Evolutionary conservation across 53 echinoderm and acorn worm species (phyloP).

Genomic region (Paracentrotus lividus): DNA sequence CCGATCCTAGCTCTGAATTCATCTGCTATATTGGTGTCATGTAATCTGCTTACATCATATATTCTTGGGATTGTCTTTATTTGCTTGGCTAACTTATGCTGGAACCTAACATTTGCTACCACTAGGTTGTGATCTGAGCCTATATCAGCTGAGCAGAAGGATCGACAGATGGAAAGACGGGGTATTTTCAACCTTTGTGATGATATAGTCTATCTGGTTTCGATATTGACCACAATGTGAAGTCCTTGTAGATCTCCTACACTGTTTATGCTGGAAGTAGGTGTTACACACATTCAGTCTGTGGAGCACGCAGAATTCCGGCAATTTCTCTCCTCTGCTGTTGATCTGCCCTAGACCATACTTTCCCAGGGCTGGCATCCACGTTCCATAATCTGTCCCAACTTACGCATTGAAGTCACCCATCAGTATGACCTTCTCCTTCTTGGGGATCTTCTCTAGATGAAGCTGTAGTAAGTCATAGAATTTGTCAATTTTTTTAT

Average conservation of each 20-base stretch:
- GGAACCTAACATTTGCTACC: neutral
- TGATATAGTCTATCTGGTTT: constrained; percentile 64
- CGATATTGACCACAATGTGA: constrained; percentile 39
- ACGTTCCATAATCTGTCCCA: constrained; percentile 38
- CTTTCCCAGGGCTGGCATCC: constrained; percentile 46
- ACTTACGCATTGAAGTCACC: constrained; percentile 64
- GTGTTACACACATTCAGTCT: constrained; percentile 39
- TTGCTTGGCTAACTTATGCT: neutral
- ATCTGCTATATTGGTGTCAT: neutral
- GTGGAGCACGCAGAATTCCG: constrained; percentile 48
- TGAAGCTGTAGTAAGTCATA: too few species aligned
- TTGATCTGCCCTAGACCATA: constrained; percentile 63
- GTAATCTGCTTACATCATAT: neutral
- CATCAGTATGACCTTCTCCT: neutral
- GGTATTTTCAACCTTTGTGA: constrained; percentile 6
- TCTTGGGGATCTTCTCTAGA: too few species aligned
- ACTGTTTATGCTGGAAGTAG: constrained; percentile 40
- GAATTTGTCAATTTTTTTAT: neutral
- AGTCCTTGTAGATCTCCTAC: constrained; percentile 47
- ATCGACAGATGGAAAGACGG: constrained; percentile 25
- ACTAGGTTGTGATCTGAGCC: constrained; percentile 52
- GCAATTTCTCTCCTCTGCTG: constrained; percentile 59
- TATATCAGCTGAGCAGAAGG: constrained; percentile 44
- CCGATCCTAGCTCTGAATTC: constrained; percentile 20
- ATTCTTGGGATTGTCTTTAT: neutral